phyloP scores from a whole-genome alignment of 2,888 invertebrate genomes.

The Amphipoea oculea region DNA sequence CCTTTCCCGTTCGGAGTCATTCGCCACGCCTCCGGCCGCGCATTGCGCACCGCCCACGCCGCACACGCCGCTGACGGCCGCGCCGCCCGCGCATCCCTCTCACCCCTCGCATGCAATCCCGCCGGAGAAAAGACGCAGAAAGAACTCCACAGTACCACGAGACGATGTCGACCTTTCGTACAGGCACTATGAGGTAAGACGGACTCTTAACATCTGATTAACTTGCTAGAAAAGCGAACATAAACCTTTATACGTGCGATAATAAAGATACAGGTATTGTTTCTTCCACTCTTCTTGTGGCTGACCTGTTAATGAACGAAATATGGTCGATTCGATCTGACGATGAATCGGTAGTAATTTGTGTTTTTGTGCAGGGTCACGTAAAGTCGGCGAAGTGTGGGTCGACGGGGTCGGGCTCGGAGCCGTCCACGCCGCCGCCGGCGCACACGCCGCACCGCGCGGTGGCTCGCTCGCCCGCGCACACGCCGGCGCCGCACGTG shows the following conservation, averaged over 20 bases:
- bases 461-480: constrained; percentile 86
- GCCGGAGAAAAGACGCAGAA: constrained; percentile 86
- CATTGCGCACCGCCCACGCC: constrained; percentile 82
- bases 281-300: background rate
- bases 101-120: constrained; percentile 71
- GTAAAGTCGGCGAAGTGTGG: constrained; percentile 82
- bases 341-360: background rate
- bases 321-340: background rate
- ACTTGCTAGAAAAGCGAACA: background rate
- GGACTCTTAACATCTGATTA: background rate
- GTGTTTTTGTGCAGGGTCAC: constrained; percentile 75
- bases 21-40: constrained; percentile 85
- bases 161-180: constrained; percentile 84
- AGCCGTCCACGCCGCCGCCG: constrained; percentile 88
- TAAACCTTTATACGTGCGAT: background rate
- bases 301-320: background rate
- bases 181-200: constrained; percentile 85
- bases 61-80: constrained; percentile 77
- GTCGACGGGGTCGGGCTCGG: constrained; percentile 87
- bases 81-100: constrained; percentile 70
- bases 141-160: constrained; percentile 84
- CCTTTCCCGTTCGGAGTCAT: constrained; percentile 84
- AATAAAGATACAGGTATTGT: background rate
- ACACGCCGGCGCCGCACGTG: constrained; percentile 78
- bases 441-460: constrained; percentile 83